These are phyloP conservation scores for Drosophila lacteicornis DNA, from an alignment of 1,140 invertebrate genomes.

Conservation along the genomic window DNA sequence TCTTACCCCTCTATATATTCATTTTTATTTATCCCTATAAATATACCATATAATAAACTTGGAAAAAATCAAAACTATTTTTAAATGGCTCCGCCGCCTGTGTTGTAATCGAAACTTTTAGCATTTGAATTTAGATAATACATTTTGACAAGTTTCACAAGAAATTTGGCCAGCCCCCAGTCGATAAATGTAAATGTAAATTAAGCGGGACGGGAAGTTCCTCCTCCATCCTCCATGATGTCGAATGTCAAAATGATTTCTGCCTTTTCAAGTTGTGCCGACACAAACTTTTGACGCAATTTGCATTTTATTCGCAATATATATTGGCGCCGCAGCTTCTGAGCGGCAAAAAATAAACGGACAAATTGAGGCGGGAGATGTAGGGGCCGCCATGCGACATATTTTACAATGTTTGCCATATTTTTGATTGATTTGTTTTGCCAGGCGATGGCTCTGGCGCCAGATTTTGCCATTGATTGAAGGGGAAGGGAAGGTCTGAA, in stretches of 20 bases:
- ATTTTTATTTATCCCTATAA: no score
- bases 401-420: slow-evolving; percentile 55
- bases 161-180: slow-evolving; percentile 25
- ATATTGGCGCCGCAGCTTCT: slow-evolving; percentile 67
- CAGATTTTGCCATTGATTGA: slow-evolving; percentile 55
- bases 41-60: no score
- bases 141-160: slow-evolving; percentile 37
- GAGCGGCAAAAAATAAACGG: slow-evolving; percentile 12
- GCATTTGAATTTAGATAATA: slow-evolving; percentile 20
- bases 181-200: slow-evolving; percentile 22
- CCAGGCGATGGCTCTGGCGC: slow-evolving; percentile 61
- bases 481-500: slow-evolving; percentile 10
- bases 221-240: slow-evolving; percentile 42
- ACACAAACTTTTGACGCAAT: slow-evolving; percentile 63
- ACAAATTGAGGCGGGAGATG: slow-evolving; percentile 11
- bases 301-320: slow-evolving; percentile 60
- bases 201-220: slow-evolving; percentile 18
- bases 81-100: background rate
- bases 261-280: slow-evolving; percentile 74
- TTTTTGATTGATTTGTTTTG: slow-evolving; percentile 83
- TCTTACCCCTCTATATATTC: no score
- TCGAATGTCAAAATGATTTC: slow-evolving; percentile 74
- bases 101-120: slow-evolving; percentile 9
- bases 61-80: background rate
- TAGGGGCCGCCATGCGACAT: slow-evolving; percentile 44